Base-by-base conservation (phyloP, 2,113 vertebrate species). In the Trinectes maculatus region DNA sequence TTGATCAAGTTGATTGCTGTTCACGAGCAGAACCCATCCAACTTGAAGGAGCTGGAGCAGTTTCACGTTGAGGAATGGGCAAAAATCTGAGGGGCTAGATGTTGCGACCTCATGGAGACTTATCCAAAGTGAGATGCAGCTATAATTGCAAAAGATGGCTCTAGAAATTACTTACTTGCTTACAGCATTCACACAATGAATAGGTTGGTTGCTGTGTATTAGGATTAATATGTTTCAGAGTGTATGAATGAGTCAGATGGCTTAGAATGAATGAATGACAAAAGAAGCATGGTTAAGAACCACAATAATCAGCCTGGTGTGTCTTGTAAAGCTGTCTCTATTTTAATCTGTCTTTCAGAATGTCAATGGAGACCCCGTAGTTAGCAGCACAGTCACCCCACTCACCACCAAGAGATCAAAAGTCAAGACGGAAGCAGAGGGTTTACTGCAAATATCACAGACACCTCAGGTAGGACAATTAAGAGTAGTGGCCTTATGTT, bases 361-460 rank as follows among this genome's bases (percentile, higher is more conserved):
- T 46, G 93, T 94, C n/a, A 95, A 94, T 0, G 95, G 96, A 0
- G 97, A 99, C 86, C 96, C 96, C 5, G 96, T 96, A 0, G 96
- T 99, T 62, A 98, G 95, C 88, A 99, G 98, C 86, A 98, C 97
- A 0, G 96, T 97, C 0, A 96, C 99, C 71, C 95, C 93, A 0
- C 80, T 96, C 89, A 96, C 91, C 79, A 96, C 94, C 71, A 99
- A 99, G 79, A 94, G 96, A 58, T 96, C 96, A 79, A 98, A 98
- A 91, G 94, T 97, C 33, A 99, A 98, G 80, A 94, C 94, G 0
- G 97, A 99, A 0, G 93, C 94, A 63, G 96, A 96, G n/a, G 81
- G 78, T 36, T 84, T 80, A 0, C 73, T 89, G 26, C 88, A 91
- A 21, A 92, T 95, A 8, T 92, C 91, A 0, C 91, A 91, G 0